Conservation (phyloP, 1,140 invertebrate genomes). For the Palaemon carinicauda region DNA sequence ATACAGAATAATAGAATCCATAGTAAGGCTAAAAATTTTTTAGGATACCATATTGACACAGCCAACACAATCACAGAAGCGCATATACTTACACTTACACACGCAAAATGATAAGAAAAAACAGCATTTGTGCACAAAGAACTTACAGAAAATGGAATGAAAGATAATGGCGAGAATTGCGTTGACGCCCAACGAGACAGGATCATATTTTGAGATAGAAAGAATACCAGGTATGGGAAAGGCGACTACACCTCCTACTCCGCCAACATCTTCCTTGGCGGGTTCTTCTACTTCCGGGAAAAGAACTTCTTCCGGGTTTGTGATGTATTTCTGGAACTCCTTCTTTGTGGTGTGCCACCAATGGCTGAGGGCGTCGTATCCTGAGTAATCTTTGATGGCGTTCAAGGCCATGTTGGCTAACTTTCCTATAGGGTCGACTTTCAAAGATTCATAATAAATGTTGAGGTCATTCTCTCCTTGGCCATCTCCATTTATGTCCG, state of each 20-base stretch:
- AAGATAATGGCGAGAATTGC: not conserved
- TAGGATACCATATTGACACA: too few species aligned
- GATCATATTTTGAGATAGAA: not conserved
- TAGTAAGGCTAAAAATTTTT: too few species aligned
- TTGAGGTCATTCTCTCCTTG: not conserved
- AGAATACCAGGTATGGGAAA: not conserved
- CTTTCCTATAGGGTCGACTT: not conserved
- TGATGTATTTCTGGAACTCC: not conserved
- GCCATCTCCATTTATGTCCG: not conserved
- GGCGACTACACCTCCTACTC: not conserved
- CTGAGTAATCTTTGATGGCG: not conserved
- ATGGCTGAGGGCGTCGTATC: not conserved
- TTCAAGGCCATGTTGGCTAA: not conserved
- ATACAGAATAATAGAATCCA: too few species aligned
- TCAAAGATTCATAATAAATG: not conserved
- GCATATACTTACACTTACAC: too few species aligned
- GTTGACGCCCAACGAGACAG: not conserved
- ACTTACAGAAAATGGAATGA: not conserved
- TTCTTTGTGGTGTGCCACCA: not conserved
- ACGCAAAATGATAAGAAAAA: too few species aligned
- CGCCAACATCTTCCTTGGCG: not conserved
- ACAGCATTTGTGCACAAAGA: not conserved
- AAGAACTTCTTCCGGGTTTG: not conserved
- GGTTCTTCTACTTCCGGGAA: not conserved
- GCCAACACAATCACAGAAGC: too few species aligned